phyloP scores from a whole-genome alignment of 1,140 invertebrate genomes.

The Neelides sp. region DNA sequence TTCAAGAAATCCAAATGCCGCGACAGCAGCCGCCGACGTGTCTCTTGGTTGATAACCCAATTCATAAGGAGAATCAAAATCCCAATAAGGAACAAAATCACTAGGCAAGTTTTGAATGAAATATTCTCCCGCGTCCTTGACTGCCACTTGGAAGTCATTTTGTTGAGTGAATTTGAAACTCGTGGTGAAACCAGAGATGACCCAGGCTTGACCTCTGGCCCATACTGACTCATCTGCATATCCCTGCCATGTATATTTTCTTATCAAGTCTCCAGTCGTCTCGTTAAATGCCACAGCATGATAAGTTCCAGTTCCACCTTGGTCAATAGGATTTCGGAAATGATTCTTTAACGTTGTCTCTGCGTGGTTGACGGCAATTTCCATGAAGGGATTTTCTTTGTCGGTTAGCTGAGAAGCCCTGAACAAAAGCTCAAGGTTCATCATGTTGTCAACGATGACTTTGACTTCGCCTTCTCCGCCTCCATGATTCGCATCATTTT shows the following conservation, averaged over 20 bases:
- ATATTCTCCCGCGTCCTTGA: constrained; percentile 13
- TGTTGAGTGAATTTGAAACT: constrained; percentile 7
- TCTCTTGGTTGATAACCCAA: constrained; percentile 23
- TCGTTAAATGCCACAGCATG: constrained; percentile 25
- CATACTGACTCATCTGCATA: constrained; percentile 19
- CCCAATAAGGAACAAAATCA: constrained; percentile 23
- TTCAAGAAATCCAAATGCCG: constrained; percentile 12
- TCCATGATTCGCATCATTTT: constrained; percentile 8
- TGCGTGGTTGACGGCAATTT: constrained; percentile 23
- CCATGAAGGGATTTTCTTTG: constrained; percentile 8
- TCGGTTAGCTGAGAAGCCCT: constrained; percentile 12
- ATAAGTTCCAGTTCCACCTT: constrained; percentile 4
- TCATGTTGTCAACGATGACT: constrained; percentile 30
- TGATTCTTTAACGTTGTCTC: constrained; percentile 18
- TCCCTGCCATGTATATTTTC: constrained; percentile 24
- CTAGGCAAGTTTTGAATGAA: constrained; percentile 12
- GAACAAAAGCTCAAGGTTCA: constrained; percentile 26
- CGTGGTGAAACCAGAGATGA: constrained; percentile 17
- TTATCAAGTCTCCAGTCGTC: constrained; percentile 8
- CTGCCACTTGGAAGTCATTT: constrained; percentile 10
- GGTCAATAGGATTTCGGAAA: too few relatives aligned
- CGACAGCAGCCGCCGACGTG: constrained; percentile 21
- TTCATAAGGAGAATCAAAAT: constrained; percentile 19
- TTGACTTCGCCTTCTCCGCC: constrained; percentile 15
- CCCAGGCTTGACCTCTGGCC: constrained; percentile 24